Evolutionary conservation across 2,113 vertebrate species (phyloP), one percentile per base, ranked within the genome.

Genomic region (Megaceryle torquata): DNA sequence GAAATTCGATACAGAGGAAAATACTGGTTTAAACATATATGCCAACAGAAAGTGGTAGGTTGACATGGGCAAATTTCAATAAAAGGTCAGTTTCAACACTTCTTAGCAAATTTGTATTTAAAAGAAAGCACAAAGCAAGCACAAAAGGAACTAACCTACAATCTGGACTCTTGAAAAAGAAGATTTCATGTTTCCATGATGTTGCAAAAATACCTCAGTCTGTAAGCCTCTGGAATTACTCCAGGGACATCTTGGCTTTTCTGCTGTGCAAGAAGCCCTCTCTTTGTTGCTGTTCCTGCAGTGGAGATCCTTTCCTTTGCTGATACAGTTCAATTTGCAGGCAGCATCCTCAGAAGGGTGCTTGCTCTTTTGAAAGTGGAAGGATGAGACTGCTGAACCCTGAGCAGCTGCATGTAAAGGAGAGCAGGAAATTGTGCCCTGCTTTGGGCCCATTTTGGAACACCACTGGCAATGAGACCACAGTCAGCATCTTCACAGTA

Each of bases 171-270:
- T 51, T 78, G 44, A 88, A 89, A 82, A 91, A 71, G 13, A 88
- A 84, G 56, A 86, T 75, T 46, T 92, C 43, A 9, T 71, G 26
- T 91, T 96, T 86, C 87, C 61, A 50, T 69, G 78, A 35, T 61
- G n/a, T 21, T 88, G 56, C 85, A 79, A 85, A 95, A 94, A 82
- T 68, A 82, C n/a, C 86, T 87, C 2, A 0, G 56, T 50, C 70
- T 85, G 28, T 25, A 89, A 94, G 84, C 25, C 43, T 68, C 81
- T 92, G 87, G 93, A 92, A 92, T 86, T 53, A 57, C 57, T 95
- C 77, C 63, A 91, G 81, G 70, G 57, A 68, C n/a, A 46, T 91
- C 31, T 84, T 91, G 44, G 61, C 26, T 93, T 91, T 92, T 78
- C 72, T 79, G 64, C 76, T 61, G 60, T 29, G 41, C 2, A 5